Evolutionary conservation across 2,888 invertebrate genomes (phyloP), one percentile per base, ranked within the genome.

Genomic region (Acleris holmiana): DNA sequence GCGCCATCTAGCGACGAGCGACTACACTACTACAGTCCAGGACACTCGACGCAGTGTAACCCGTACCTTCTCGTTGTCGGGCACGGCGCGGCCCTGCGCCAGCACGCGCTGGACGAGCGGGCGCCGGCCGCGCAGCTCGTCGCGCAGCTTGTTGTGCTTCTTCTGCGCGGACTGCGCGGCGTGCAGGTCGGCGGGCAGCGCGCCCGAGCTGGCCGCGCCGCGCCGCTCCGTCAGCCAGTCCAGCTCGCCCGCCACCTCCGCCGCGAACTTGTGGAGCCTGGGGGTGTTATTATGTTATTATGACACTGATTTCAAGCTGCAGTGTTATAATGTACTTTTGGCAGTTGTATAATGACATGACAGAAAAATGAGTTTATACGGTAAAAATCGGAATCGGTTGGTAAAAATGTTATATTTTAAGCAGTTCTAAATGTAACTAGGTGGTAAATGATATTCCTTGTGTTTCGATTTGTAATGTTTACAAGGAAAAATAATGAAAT

Each of bases 151-250:
- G 86, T 95, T 97, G 86, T 99, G 99, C 82, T 99, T 99, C 91
- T 99, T 99, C 81, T 96, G 94, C 17, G 96, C 97, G 68, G 98
- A 96, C 83, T 99, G 98, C 0, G 98, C 98, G 76, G 98, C 98
- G 78, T 98, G 96, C 47, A 99, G 92, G 86, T 97, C 98, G 60
- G 96, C 95, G 0, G 98, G 98, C 23, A 96, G 89, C 29, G 94
- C 93, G 15, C 95, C 95, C 0, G 97, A 96, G 0, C 95, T 93
- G 0, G 98, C 98, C 0, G 96, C 94, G 71, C 96, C 85, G 71
- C 96, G 85, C 67, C 98, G 97, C 84, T 99, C 99, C 46, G 96
- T 95, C 70, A 99, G 97, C 99, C 99, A 99, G 80, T 97, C 98
- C 75, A 98, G 93, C 83, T 99, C 99, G 1, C 96, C 96, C 54